phyloP scores from a whole-genome alignment of 1,140 invertebrate genomes.

The Diorhabda carinulata region DNA sequence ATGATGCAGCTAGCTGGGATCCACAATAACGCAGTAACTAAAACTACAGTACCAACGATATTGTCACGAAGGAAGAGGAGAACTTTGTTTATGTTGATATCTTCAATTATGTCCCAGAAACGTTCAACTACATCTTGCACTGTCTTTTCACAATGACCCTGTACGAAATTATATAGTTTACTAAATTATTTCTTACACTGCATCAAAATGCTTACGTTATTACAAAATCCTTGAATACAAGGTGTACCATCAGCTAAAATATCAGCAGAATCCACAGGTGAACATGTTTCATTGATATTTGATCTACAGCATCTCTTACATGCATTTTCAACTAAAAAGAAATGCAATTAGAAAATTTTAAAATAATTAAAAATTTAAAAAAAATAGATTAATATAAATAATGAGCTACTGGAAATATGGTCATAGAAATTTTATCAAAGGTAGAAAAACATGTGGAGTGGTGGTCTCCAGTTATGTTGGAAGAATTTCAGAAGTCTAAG shows the following conservation, averaged over 20 bases:
- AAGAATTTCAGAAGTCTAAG: no score
- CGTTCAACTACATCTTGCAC: slow-evolving; percentile 92
- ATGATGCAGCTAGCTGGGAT: slow-evolving; percentile 82
- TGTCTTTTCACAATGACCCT: slow-evolving; percentile 92
- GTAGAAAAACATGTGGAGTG: no score
- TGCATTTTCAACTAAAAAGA: slow-evolving; percentile 68
- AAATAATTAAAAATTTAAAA: no score
- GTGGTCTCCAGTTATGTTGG: no score
- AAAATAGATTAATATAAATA: no score
- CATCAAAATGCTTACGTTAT: slow-evolving; percentile 60
- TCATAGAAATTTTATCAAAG: no score
- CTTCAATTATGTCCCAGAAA: slow-evolving; percentile 95
- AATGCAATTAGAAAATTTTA: not conserved
- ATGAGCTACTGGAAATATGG: no score
- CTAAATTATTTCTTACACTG: no score
- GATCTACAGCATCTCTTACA: slow-evolving; percentile 88
- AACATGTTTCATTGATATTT: slow-evolving; percentile 87
- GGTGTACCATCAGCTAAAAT: slow-evolving; percentile 89
- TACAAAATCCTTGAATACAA: slow-evolving; percentile 94
- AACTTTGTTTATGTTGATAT: slow-evolving; percentile 92
- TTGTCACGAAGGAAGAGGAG: slow-evolving; percentile 82
- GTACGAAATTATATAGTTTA: slow-evolving; percentile 27
- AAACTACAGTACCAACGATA: slow-evolving; percentile 84
- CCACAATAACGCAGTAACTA: slow-evolving; percentile 87
- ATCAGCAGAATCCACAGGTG: slow-evolving; percentile 80